These are phyloP conservation scores for Empidonax alnorum DNA, from an alignment of 2,113 vertebrate genomes.

Conservation along the genomic window DNA sequence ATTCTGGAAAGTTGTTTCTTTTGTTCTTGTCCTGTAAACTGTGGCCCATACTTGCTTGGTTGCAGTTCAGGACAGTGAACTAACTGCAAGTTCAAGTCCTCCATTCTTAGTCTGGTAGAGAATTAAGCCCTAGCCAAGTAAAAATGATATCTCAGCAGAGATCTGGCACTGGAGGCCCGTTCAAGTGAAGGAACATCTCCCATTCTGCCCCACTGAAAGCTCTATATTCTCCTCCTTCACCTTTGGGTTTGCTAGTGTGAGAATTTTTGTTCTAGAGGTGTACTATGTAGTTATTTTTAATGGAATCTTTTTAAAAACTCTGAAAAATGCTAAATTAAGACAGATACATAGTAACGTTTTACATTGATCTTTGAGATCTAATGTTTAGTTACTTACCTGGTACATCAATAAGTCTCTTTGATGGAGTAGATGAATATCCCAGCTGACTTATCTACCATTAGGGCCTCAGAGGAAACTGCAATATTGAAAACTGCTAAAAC, in stretches of 20 bases:
- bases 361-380: not conserved
- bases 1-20: not conserved
- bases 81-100: not conserved
- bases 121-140: not conserved
- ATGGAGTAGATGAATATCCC: not conserved
- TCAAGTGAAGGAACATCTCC: not conserved
- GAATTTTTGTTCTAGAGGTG: not conserved
- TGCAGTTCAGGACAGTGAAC: not conserved
- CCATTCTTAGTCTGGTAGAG: not conserved
- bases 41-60: not conserved
- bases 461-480: not conserved
- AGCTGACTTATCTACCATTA: not conserved
- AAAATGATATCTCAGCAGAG: not conserved
- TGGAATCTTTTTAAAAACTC: not conserved
- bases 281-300: not conserved
- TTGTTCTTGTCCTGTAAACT: not conserved
- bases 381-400: not conserved
- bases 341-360: not conserved
- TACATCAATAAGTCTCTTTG: not conserved
- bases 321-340: not conserved
- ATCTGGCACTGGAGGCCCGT: not conserved
- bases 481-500: not conserved
- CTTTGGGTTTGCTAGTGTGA: not conserved
- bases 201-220: not conserved
- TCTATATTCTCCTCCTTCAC: not conserved